Base-by-base conservation (phyloP, 2,888 invertebrate genomes). In the Leptura quadrifasciata region DNA sequence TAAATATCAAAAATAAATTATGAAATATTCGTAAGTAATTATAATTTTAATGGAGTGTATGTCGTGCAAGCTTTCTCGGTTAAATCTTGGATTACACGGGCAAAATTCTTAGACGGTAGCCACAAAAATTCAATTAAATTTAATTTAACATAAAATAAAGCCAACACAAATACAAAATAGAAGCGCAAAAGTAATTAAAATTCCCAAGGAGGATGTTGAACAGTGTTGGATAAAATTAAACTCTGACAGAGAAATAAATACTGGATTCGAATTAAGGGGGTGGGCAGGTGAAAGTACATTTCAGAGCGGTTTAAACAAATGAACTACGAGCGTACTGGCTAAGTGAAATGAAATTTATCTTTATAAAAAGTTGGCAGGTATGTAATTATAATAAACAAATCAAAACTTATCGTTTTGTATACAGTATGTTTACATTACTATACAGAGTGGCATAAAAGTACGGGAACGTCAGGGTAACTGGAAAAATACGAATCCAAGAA, bases 171-270 rank as follows among this genome's bases (percentile, higher is more conserved):
- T 84, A 86, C 86, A 83, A 83, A 84, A 84, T 83, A 84, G 85
- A 85, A 83, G 86, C 85, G 85, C 82, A 84, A 84, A 88, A 87
- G 87, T 87, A 88, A 88, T 88, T 88, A 88, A 87, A 88, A 88
- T 88, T 87, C 86, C 85, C 86, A 84, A 84, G 86, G 86, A 86
- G 84, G 86, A 86, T 84, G 85, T 84, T 87, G 84, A 87, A 85
- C 85, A 85, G 84, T 84, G 85, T 83, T 80, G 86, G 85, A 85
- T 85, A 85, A 88, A 88, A 88, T 88, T 87, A 86, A 86, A 87
- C 85, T 84, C 84, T 80, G 81, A 81, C 85, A 77, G 84, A 85
- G 87, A 85, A 86, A 87, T 88, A 88, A 88, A 88, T 87, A 88
- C 85, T 82, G 85, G 82, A 86, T 85, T 85, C 84, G 84, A 86